A percentile compares a stretch with the other conserved stretches of the same genome.
phyloP scores from a whole-genome alignment of 2,888 invertebrate species.

The Sclerodermus sp. region DNA sequence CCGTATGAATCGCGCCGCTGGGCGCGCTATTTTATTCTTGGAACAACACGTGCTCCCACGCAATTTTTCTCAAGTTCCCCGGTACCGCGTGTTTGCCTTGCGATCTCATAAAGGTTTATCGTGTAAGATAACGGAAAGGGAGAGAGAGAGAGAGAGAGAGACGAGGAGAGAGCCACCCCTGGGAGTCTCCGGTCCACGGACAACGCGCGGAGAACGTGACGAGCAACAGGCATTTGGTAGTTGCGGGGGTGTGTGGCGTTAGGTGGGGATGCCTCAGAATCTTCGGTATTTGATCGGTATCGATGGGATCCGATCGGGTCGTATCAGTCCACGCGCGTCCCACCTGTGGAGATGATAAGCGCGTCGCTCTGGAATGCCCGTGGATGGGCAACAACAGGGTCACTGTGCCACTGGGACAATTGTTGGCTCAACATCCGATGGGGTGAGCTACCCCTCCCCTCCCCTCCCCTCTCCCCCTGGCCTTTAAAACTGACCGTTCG shows the following conservation, averaged over 20 bases:
- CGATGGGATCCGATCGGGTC: conserved; percentile 36
- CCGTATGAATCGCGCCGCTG: too few species aligned
- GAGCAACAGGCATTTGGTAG: conserved; percentile 35
- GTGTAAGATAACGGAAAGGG: too few species aligned
- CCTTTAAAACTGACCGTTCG: conserved; percentile 18
- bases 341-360: too few species aligned
- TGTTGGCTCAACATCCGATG: conserved; percentile 13
- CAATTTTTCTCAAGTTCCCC: too few species aligned
- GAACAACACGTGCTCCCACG: too few species aligned
- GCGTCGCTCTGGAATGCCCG: too few species aligned
- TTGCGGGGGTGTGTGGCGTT: conserved; percentile 33
- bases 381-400: conserved; percentile 35
- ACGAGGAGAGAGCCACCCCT: neutral
- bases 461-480: conserved; percentile 15
- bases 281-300: conserved; percentile 53
- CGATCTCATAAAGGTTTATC: too few species aligned
- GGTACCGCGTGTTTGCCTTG: too few species aligned
- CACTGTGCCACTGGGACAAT: conserved; percentile 45
- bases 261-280: conserved; percentile 50
- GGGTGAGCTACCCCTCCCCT: conserved; percentile 10
- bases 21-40: too few species aligned
- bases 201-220: conserved; percentile 19
- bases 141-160: neutral
- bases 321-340: neutral
- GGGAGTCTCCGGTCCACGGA: neutral